phyloP scores from a whole-genome alignment of 1,140 invertebrate species.

The Brachionus manjavacas region DNA sequence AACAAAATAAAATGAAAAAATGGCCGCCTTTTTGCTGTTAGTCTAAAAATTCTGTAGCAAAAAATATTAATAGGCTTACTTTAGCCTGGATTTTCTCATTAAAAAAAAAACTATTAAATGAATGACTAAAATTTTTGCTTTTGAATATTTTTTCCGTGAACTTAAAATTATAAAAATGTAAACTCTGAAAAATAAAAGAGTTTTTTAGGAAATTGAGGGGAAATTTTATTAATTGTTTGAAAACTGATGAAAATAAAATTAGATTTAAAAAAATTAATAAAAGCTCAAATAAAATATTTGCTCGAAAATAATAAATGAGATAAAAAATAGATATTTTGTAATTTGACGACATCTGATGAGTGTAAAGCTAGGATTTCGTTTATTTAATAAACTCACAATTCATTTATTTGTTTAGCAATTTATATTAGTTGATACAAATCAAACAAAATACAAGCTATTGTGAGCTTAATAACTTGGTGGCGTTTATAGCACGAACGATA shows the following conservation, averaged over 20 bases:
- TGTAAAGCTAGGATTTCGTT: background rate
- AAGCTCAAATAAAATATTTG: background rate
- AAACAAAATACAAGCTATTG: background rate
- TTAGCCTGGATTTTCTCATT: no score
- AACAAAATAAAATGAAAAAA: no score
- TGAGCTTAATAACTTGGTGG: background rate
- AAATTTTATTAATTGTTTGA: background rate
- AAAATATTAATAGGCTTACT: no score
- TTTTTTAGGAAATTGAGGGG: background rate
- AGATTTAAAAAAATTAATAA: background rate
- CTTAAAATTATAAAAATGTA: no score
- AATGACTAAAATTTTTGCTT: no score
- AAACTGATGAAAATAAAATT: background rate
- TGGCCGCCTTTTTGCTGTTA: no score
- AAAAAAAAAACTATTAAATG: no score
- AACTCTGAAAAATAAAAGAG: background rate
- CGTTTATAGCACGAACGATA: background rate
- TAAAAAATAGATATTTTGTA: background rate
- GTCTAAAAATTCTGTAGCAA: no score
- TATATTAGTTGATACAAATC: background rate
- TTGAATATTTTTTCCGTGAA: no score
- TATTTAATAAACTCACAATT: background rate
- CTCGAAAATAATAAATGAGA: background rate
- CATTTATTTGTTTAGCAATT: background rate
- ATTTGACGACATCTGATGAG: background rate